Conservation (phyloP, 2,797 vertebrate species). For the Cryptoprocta ferox region DNA sequence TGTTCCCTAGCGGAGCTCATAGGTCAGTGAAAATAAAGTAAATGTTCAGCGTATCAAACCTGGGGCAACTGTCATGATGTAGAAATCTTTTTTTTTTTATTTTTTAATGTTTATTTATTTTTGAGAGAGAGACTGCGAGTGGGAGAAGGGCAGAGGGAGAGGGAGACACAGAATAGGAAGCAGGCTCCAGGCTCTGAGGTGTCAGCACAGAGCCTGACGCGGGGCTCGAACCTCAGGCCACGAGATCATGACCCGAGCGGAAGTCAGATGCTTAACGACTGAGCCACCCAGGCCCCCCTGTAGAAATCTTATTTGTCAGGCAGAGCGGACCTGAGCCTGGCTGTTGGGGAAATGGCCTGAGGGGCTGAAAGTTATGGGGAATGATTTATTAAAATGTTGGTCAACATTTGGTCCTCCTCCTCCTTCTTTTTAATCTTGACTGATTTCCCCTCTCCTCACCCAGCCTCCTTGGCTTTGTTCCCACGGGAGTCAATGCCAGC, state of each 20-base stretch:
- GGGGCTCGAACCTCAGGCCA: too few species aligned
- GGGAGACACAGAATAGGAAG: too few species aligned
- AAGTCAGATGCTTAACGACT: too few species aligned
- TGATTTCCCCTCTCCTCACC: slow-evolving; percentile 52
- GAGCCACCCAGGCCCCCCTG: too few species aligned
- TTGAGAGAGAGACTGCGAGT: too few species aligned
- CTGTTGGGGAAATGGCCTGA: background rate
- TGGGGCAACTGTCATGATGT: background rate
- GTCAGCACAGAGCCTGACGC: too few species aligned
- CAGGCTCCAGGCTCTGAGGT: too few species aligned
- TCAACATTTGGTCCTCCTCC: too few species aligned
- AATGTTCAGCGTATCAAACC: background rate
- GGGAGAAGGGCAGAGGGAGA: too few species aligned
- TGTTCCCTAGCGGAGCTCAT: background rate
- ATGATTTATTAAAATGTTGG: background rate
- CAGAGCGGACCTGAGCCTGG: background rate
- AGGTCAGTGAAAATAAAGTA: slow-evolving; percentile 21
- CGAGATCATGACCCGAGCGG: too few species aligned
- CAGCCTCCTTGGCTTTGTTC: slow-evolving; percentile 65
- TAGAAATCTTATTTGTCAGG: background rate
- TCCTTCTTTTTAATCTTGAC: background rate
- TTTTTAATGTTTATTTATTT: too few species aligned
- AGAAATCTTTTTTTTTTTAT: background rate
- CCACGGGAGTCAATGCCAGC: slow-evolving; percentile 66
- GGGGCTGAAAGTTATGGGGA: background rate